Conservation (phyloP, 2,888 invertebrate species). For the Pollenia angustigena region DNA sequence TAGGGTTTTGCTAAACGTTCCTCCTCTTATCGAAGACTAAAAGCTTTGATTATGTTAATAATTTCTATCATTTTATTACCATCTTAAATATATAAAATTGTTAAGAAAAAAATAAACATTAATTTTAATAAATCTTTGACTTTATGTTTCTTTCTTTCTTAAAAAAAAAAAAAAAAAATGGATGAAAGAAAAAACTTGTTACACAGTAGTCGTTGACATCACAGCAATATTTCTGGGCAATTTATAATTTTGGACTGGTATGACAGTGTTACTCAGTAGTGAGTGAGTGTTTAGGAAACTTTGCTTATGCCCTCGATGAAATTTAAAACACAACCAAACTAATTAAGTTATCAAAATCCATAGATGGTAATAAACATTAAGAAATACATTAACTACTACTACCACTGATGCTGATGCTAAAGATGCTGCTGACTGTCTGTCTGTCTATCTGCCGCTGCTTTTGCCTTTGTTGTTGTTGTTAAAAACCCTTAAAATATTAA, state of each 20-base stretch:
- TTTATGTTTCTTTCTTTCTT: conserved; percentile 55
- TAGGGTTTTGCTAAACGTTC: background rate
- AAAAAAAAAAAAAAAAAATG: background rate
- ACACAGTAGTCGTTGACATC: conserved; percentile 66
- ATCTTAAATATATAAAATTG: conserved; percentile 39
- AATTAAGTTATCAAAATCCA: conserved; percentile 71
- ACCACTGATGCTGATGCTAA: background rate
- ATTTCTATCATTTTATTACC: conserved; percentile 56
- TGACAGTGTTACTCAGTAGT: background rate
- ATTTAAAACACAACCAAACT: conserved; percentile 59
- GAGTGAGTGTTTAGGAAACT: background rate
- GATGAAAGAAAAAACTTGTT: conserved; percentile 49
- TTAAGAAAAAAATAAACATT: background rate
- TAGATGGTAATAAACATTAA: conserved; percentile 68
- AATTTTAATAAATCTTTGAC: conserved; percentile 55
- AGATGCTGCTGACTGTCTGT: too few species aligned
- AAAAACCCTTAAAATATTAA: conserved; percentile 14
- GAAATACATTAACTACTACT: conserved; percentile 50
- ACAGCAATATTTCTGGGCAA: conserved; percentile 39
- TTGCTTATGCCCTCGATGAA: conserved; percentile 60
- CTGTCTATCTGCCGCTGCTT: background rate
- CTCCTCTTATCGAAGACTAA: conserved; percentile 23
- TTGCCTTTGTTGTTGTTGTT: background rate
- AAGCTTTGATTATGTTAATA: conserved; percentile 43
- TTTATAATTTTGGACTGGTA: conserved; percentile 45